These are phyloP conservation scores for Aphelocoma coerulescens DNA, from an alignment of 2,113 vertebrate genomes.

Conservation along the genomic window DNA sequence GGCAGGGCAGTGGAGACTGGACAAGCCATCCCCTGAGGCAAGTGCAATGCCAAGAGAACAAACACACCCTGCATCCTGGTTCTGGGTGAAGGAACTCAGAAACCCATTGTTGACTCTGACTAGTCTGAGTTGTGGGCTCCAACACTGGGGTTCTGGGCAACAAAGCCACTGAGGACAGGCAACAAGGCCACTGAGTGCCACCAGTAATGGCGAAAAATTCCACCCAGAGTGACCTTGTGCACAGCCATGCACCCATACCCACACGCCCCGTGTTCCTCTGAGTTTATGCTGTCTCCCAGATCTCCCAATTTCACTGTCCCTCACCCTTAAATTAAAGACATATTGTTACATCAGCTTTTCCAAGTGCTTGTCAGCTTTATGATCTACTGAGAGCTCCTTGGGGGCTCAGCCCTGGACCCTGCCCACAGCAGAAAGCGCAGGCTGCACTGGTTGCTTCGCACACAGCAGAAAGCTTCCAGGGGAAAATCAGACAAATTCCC, in stretches of 20 bases:
- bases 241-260: neutral
- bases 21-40: neutral
- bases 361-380: neutral
- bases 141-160: neutral
- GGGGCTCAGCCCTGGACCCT: neutral
- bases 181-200: neutral
- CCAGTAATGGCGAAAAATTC: neutral
- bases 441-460: neutral
- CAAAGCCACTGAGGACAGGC: neutral
- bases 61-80: neutral
- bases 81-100: neutral
- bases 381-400: neutral
- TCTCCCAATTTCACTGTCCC: neutral
- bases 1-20: fast-evolving
- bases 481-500: neutral
- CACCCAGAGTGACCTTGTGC: too few species aligned
- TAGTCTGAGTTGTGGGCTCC: neutral
- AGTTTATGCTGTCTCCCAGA: neutral
- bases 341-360: neutral
- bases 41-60: neutral
- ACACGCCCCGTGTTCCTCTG: neutral
- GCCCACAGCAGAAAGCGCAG: fast-evolving
- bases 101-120: neutral
- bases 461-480: neutral
- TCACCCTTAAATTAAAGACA: neutral